Evolutionary conservation across 1,140 invertebrate genomes (phyloP), one percentile per base, ranked within the genome.

Genomic region (Diabrotica virgifera): DNA sequence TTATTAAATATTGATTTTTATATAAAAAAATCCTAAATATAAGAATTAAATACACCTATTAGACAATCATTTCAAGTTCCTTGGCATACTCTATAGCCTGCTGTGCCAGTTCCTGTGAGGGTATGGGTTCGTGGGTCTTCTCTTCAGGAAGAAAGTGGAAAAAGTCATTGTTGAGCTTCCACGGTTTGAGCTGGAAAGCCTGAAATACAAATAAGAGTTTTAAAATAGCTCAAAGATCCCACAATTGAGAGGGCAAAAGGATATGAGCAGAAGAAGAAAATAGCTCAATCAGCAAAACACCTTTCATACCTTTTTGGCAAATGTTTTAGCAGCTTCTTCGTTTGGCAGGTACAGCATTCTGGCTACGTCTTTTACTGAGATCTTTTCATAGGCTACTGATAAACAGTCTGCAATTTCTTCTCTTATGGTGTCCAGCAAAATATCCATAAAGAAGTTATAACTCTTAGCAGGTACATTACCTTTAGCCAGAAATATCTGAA

Each of bases 21-120:
- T 24, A 24, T 24, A 24, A 24, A 24, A 24, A 24, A 24, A 24
- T 24, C 24, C 24, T 24, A 24, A 24, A 24, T 24, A 24, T 24
- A 24, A 24, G 24, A 24, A 24, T 24, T 24, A 24, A 24, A 24
- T 24, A 24, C 24, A 24, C 24, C 24, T 24, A 24, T 85, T 92
- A 99, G 60, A 99, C 96, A 85, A 99, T 99, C 94, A 97, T 98
- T 85, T 99, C 97, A 58, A 99, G 84, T 84, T 99, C 96, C 77
- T 92, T 89, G 11, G 97, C 97, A 84, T 99, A 99, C 79, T 95
- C 94, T 76, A 99, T 93, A 13, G 94, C 91, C 80, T 97, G 94
- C 72, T 93, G 88, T 6, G 95, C 95, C 11, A 99, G 83, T 77
- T 96, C 91, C 56, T 85, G 80, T 14, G 96, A 95, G 2, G 96